These are phyloP conservation scores for Stenodema calcarata DNA, from an alignment of 2,888 invertebrate species.

Conservation along the genomic window DNA sequence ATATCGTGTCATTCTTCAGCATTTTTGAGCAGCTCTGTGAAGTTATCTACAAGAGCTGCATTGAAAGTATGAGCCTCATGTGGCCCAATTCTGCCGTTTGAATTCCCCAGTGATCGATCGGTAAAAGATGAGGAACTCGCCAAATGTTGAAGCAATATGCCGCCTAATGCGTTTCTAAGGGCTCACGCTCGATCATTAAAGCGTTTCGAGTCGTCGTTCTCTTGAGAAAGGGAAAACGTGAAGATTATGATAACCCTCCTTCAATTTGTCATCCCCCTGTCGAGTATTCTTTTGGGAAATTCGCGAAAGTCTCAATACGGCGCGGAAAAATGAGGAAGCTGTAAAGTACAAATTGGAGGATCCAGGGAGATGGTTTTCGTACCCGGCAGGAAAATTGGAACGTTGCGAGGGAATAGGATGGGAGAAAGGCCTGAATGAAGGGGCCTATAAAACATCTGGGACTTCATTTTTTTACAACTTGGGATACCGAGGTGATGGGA, in stretches of 20 bases:
- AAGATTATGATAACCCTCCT: neutral
- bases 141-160: neutral
- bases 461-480: neutral
- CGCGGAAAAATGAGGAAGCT: neutral
- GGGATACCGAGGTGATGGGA: no score
- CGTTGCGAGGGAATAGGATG: neutral
- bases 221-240: neutral
- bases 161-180: neutral
- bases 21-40: no score
- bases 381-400: neutral
- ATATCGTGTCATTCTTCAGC: no score
- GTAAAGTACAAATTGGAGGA: neutral
- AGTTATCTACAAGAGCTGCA: no score
- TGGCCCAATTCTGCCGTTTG: no score
- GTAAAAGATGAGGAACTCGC: no score
- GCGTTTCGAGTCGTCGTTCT: neutral
- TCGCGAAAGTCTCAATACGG: neutral
- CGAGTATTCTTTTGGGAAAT: neutral
- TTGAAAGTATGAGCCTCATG: no score
- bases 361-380: neutral
- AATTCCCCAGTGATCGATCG: no score
- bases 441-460: neutral
- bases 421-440: neutral
- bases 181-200: neutral
- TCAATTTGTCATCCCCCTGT: neutral